Evolutionary conservation across 2,888 invertebrate species (phyloP).

Genomic region (Xestoiulus laeticollis): DNA sequence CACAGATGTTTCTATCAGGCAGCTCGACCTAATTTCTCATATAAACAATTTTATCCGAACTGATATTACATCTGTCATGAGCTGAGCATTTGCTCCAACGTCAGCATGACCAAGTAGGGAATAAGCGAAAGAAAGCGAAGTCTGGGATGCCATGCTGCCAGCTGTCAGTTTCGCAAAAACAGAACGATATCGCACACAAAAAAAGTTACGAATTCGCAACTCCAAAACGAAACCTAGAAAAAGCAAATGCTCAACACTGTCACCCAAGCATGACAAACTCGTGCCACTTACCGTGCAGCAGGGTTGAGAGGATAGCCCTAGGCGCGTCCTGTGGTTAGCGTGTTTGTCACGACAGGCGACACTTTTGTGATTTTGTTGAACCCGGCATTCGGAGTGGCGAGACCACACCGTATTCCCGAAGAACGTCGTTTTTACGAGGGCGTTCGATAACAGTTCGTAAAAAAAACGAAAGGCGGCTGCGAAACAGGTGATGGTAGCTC

Average conservation of each 20-base stretch:
- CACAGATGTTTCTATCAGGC: too few relatives aligned
- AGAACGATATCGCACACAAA: too few relatives aligned
- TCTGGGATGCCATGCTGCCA: too few relatives aligned
- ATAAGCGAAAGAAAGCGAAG: too few relatives aligned
- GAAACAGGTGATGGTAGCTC: conserved; percentile 16
- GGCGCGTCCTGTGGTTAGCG: not conserved
- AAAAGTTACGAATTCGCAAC: too few relatives aligned
- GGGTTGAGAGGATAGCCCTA: not conserved
- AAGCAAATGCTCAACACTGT: not conserved
- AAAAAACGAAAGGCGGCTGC: not conserved
- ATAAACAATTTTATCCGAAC: too few relatives aligned
- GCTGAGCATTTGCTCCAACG: too few relatives aligned
- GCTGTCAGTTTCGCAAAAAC: too few relatives aligned
- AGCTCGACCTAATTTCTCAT: too few relatives aligned
- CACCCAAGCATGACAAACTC: not conserved
- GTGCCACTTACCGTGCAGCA: not conserved
- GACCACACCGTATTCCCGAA: not conserved
- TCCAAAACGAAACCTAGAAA: too few relatives aligned
- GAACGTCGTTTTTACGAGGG: not conserved
- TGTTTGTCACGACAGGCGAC: not conserved
- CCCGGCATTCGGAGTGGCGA: not conserved
- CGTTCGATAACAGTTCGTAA: not conserved
- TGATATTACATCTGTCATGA: too few relatives aligned
- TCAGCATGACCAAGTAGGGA: too few relatives aligned
- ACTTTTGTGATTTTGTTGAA: not conserved